phyloP scores from a whole-genome alignment of 2,888 invertebrate genomes.

The Tortricodes alternella region DNA sequence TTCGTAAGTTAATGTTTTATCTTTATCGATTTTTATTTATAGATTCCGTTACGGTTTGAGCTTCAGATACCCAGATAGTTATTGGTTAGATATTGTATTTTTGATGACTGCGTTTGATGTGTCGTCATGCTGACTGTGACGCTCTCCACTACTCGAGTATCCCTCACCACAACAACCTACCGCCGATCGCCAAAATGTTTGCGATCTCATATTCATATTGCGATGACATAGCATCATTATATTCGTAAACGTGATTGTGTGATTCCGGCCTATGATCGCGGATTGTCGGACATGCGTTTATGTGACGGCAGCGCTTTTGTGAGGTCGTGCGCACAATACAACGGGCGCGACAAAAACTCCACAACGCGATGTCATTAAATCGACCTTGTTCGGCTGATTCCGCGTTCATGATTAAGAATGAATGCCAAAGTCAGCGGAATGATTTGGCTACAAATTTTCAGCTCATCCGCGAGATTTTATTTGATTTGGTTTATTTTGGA shows the following conservation, averaged over 20 bases:
- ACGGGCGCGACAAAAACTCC: conserved; percentile 48
- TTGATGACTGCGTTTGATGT: too few relatives aligned
- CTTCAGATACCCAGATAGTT: too few relatives aligned
- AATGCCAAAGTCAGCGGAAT: conserved; percentile 27
- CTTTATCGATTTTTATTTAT: too few relatives aligned
- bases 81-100: too few relatives aligned
- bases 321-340: conserved; percentile 42
- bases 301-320: conserved; percentile 35
- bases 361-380: conserved; percentile 53
- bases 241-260: conserved; percentile 42
- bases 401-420: conserved; percentile 60
- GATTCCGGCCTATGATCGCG: conserved; percentile 43
- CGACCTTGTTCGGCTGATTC: conserved; percentile 61
- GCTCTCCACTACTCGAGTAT: not conserved
- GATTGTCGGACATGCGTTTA: conserved; percentile 31
- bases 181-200: not conserved
- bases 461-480: not conserved
- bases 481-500: not conserved
- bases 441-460: conserved; percentile 20
- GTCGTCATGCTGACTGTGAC: not conserved
- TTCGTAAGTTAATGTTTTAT: too few relatives aligned
- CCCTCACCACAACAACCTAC: not conserved
- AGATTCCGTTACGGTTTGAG: too few relatives aligned
- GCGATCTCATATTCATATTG: not conserved
- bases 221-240: conserved; percentile 39